These are phyloP conservation scores for Pseudotriccus pelzelni DNA, from an alignment of 2,797 vertebrate species.

Conservation along the genomic window DNA sequence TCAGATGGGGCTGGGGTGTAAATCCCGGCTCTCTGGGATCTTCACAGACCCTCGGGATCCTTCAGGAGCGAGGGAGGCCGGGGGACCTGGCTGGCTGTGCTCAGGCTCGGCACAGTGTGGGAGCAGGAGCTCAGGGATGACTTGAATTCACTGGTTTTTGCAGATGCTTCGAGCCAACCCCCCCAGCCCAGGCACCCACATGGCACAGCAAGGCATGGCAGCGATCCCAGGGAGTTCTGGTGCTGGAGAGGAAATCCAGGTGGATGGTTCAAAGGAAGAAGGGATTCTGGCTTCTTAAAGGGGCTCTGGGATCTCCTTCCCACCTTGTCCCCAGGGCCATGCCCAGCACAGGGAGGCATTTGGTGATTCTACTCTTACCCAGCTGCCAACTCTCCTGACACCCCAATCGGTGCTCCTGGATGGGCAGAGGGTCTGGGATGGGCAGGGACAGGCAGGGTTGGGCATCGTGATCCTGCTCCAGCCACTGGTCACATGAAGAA, in stretches of 20 bases:
- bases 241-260: not conserved
- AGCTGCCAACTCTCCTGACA: not conserved
- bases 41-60: not conserved
- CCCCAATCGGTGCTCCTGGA: accelerated
- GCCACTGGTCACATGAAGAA: accelerated
- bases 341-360: not conserved
- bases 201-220: not conserved
- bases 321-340: not conserved
- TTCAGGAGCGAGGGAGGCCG: not conserved
- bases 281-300: not conserved
- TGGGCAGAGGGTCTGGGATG: not conserved
- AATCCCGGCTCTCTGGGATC: not conserved
- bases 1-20: not conserved
- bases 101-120: not conserved
- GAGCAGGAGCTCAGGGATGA: not conserved
- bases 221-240: accelerated
- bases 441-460: not conserved
- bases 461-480: accelerated
- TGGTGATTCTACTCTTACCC: not conserved
- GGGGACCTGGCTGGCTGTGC: not conserved
- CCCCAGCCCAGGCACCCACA: not conserved
- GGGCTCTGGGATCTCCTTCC: not conserved
- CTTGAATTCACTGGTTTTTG: not conserved
- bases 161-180: not conserved
- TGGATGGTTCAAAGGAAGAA: not conserved